Evolutionary conservation across 2,888 invertebrate species (phyloP).

Genomic region (Eurytoma adleriae): DNA sequence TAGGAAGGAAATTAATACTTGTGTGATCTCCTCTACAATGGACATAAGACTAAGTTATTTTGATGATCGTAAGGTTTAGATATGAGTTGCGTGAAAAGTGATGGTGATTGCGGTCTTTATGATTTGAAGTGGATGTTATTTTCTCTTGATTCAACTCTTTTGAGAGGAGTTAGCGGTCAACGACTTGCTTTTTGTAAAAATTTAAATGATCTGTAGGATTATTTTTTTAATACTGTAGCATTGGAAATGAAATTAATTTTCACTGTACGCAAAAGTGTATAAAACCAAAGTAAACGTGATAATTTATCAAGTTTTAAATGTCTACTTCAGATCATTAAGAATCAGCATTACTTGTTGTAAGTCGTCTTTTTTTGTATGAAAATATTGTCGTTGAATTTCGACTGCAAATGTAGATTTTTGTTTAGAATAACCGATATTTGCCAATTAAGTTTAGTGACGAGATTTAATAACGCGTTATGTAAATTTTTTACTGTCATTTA

Average conservation of each 20-base stretch:
- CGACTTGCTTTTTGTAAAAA: no score
- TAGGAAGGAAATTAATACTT: constrained; percentile 44
- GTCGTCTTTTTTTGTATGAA: constrained; percentile 40
- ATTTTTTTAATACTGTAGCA: no score
- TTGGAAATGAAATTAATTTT: no score
- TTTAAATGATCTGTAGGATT: no score
- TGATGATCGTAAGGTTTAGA: constrained; percentile 47
- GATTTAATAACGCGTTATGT: constrained; percentile 18
- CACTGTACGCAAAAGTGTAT: no score
- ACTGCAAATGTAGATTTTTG: constrained; percentile 39
- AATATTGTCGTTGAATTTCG: constrained; percentile 32
- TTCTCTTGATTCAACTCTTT: background rate
- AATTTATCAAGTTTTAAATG: background rate
- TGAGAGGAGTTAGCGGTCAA: no score
- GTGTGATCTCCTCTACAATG: constrained; percentile 63
- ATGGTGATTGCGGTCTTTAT: constrained; percentile 12
- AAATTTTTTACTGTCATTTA: constrained; percentile 45
- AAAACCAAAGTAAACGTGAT: no score
- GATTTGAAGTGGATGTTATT: constrained; percentile 28
- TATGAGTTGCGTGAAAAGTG: constrained; percentile 14
- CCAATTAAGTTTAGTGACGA: constrained; percentile 43
- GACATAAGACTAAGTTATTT: constrained; percentile 60
- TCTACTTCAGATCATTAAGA: constrained; percentile 47
- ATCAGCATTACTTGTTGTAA: constrained; percentile 29
- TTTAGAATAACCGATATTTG: constrained; percentile 46